Evolutionary conservation across 2,113 vertebrate genomes (phyloP).

Genomic region (Xiphias gladius): DNA sequence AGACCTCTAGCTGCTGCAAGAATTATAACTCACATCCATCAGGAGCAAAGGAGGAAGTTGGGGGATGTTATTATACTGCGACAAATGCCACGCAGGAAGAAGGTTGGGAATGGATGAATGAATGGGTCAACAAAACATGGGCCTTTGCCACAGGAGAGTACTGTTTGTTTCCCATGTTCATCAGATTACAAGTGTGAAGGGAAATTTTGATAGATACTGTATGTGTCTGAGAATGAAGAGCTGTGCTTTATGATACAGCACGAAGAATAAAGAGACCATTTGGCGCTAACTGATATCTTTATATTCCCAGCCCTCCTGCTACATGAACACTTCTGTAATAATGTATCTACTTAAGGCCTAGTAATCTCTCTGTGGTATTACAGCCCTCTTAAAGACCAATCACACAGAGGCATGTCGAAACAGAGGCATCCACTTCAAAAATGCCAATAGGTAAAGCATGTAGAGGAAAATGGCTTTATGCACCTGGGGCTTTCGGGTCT

Average conservation of each 20-base stretch:
- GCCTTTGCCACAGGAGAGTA: background rate
- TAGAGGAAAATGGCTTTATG: conserved; percentile 26
- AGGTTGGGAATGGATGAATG: background rate
- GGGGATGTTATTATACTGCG: background rate
- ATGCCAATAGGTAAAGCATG: conserved; percentile 25
- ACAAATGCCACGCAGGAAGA: background rate
- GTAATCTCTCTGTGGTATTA: conserved; percentile 31
- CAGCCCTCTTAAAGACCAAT: conserved; percentile 22
- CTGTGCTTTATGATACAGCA: background rate
- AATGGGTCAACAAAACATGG: background rate
- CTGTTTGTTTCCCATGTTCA: background rate
- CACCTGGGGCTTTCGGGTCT: conserved; percentile 34
- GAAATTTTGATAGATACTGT: background rate
- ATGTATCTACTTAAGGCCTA: conserved; percentile 8
- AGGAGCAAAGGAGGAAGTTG: background rate
- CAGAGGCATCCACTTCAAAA: conserved; percentile 41
- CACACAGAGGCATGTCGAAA: conserved; percentile 34
- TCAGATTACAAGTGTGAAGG: background rate
- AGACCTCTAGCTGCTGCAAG: background rate
- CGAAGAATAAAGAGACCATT: background rate
- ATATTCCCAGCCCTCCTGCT: background rate
- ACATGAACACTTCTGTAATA: conserved; percentile 11
- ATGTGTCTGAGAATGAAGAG: background rate
- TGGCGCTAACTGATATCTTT: background rate
- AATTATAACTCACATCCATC: background rate